Conservation (phyloP, 2,113 vertebrate genomes). For the Tupaia chinensis region DNA sequence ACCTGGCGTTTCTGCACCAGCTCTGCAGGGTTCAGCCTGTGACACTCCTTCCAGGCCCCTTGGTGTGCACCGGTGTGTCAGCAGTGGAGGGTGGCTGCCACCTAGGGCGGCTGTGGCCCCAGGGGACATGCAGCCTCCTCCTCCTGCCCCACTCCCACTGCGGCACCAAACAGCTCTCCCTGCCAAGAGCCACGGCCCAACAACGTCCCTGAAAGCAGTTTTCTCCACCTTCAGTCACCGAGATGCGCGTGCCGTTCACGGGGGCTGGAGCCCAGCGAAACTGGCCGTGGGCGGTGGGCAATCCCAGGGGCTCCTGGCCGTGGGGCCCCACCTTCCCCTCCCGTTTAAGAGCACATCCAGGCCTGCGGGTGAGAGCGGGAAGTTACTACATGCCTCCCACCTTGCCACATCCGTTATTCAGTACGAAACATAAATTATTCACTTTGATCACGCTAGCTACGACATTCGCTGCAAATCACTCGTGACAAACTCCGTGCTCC, state of each 20-base stretch:
- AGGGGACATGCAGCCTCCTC: neutral
- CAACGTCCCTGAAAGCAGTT: rapidly evolving
- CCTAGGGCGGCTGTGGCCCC: neutral
- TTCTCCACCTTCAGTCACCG: neutral
- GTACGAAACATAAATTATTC: constrained; percentile 50
- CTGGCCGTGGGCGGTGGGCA: neutral
- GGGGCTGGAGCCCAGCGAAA: neutral
- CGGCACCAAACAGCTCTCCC: neutral
- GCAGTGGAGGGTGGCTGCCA: neutral
- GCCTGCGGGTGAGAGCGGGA: neutral
- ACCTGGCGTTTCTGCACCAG: neutral
- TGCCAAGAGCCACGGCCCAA: neutral
- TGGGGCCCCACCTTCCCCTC: too few relatives aligned
- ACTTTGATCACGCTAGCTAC: neutral
- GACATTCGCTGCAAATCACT: neutral
- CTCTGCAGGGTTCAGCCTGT: neutral
- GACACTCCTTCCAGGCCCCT: neutral
- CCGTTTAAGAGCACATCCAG: neutral
- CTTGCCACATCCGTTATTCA: constrained; percentile 18
- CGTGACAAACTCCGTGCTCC: neutral
- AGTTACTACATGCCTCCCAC: neutral
- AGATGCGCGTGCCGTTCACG: rapidly evolving
- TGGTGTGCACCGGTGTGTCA: neutral
- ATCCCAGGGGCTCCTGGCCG: neutral
- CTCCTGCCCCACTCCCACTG: too few relatives aligned